phyloP scores from a whole-genome alignment of 2,888 invertebrate species.

The Apotomis capreana region DNA sequence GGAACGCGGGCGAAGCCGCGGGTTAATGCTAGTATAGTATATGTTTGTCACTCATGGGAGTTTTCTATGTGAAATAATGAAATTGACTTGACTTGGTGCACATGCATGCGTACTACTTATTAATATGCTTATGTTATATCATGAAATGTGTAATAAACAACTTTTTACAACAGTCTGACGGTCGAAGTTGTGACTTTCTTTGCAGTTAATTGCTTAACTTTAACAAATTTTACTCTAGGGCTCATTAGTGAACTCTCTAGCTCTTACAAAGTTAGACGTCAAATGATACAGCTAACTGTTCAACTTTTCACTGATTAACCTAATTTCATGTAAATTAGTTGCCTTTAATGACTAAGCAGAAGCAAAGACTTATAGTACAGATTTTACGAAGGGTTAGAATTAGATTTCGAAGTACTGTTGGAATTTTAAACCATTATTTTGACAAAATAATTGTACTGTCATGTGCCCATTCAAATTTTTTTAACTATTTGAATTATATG shows the following conservation, averaged over 20 bases:
- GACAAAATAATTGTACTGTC: no score
- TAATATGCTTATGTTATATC: no score
- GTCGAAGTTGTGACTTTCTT: neutral
- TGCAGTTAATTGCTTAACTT: conserved; percentile 6
- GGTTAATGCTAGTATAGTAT: no score
- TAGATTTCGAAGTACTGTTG: neutral
- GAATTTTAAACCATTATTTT: neutral
- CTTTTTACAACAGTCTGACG: neutral
- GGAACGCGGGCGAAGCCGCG: no score
- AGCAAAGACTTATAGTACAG: neutral
- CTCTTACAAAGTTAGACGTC: conserved; percentile 9
- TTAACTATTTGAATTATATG: no score
- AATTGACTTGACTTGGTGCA: no score
- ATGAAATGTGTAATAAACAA: neutral
- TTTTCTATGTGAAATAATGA: no score
- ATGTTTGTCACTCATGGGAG: no score
- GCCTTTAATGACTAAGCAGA: conserved; percentile 6
- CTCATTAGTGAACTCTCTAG: conserved; percentile 8
- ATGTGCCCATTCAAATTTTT: no score
- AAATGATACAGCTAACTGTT: conserved; percentile 17
- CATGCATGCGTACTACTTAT: no score
- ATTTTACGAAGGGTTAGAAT: neutral
- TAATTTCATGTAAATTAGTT: conserved; percentile 15
- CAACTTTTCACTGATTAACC: conserved; percentile 7
- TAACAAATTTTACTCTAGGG: neutral